Base-by-base conservation (phyloP, 2,113 vertebrate genomes). In the Vimba vimba region DNA sequence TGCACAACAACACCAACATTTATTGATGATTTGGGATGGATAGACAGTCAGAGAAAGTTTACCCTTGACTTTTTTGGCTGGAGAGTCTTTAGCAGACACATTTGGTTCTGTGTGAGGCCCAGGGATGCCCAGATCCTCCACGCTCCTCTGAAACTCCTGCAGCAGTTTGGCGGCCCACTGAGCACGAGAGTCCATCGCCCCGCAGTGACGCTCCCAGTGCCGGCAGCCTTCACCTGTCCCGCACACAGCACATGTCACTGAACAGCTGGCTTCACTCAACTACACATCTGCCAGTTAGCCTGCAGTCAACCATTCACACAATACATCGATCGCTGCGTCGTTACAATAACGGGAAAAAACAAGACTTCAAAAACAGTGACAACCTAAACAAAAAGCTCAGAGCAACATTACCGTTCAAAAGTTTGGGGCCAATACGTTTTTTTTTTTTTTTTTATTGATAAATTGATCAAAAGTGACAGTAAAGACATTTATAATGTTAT, bases 121-220 rank as follows among this genome's bases (percentile, higher is more conserved):
- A 6, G 94, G 93, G 69, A 95, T 89, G 47, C 92, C 92, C 7
- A 89, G 90, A 13, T 94, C 92, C 92, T 96, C 93, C 87, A 91
- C 89, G 93, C 95, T 92, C 87, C 75, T 94, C 91, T 97, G 96
- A 91, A 97, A 98, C 85, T 98, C 97, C 87, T 93, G 91, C 86
- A 97, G 94, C 89, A 99, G 90, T 79, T 95, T 96, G 84, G 94
- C 92, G 4, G 96, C 97, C 98, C 98, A 99, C 64, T 97, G 96
- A 3, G 94, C 94, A n/a, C 97, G 95, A 2, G 95, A 93, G 81
- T 98, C 98, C 97, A 99, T 98, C 50, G 97, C 97, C 82, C 95
- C 95, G 47, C 96, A 96, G 93, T 98, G 94, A 74, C 93, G 94
- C 83, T 97, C 97, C 98, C 98, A 99, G 87, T 99, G 98, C 64